Percentiles rank a stretch among this genome's conserved stretches.
These are phyloP conservation scores for Trissoscelio sp. DNA, from an alignment of 2,888 invertebrate species.

Conservation along the genomic window DNA sequence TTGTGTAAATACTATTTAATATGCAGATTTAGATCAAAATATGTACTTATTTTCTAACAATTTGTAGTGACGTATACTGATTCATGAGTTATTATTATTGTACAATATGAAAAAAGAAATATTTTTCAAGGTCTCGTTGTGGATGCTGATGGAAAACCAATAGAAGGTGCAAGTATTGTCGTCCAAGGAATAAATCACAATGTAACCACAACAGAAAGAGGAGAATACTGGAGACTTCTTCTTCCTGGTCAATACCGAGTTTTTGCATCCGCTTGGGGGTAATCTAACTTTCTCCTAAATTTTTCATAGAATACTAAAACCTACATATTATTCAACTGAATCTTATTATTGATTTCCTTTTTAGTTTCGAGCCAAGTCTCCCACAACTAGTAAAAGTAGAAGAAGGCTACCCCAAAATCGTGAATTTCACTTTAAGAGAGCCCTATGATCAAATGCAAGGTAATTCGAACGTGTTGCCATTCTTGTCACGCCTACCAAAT, in stretches of 20 bases:
- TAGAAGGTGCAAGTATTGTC: constrained; percentile 90
- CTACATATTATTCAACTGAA: not conserved
- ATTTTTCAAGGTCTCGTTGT: constrained; percentile 85
- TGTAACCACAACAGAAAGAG: constrained; percentile 90
- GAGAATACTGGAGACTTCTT: constrained; percentile 97
- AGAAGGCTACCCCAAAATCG: constrained; percentile 80
- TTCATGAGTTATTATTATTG: no score
- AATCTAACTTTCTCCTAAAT: constrained; percentile 73
- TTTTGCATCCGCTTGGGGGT: constrained; percentile 90
- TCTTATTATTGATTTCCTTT: constrained; percentile 71
- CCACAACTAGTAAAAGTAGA: constrained; percentile 81
- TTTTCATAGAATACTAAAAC: not conserved
- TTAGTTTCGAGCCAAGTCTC: constrained; percentile 85
- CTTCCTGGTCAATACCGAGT: constrained; percentile 94
- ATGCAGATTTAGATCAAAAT: no score
- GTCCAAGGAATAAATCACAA: constrained; percentile 92
- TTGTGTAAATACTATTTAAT: no score
- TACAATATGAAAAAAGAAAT: no score
- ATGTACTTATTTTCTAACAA: no score
- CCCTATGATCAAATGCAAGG: constrained; percentile 77
- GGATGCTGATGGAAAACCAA: constrained; percentile 86
- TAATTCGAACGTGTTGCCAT: constrained; percentile 79
- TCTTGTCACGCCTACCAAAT: constrained; percentile 72
- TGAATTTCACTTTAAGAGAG: constrained; percentile 83
- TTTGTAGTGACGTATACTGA: no score